phyloP scores from a whole-genome alignment of 2,797 vertebrate genomes.

The Megaceryle alcyon region DNA sequence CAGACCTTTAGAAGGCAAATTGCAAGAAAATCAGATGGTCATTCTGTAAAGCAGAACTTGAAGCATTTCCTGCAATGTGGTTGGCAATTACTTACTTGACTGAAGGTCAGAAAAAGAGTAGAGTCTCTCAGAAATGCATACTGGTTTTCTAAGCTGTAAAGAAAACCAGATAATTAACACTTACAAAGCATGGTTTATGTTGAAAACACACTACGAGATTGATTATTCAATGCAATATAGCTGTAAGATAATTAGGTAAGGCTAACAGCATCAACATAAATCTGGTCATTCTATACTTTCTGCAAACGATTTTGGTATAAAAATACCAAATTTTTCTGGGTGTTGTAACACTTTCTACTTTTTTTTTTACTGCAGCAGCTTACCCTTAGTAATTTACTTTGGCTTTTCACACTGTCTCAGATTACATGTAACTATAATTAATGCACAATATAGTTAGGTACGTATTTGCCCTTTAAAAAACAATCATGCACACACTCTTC shows the following conservation, averaged over 20 bases:
- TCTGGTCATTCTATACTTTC: not conserved
- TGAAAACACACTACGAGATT: not conserved
- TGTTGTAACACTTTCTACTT: not conserved
- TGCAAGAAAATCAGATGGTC: conserved; percentile 3
- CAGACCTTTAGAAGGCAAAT: not conserved
- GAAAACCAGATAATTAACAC: conserved; percentile 26
- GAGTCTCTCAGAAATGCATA: conserved; percentile 81
- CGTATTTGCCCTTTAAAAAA: not conserved
- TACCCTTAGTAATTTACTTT: not conserved
- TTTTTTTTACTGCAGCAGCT: not conserved
- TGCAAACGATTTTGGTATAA: not conserved
- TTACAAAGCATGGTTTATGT: not conserved
- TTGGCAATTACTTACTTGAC: conserved; percentile 86
- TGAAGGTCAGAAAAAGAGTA: conserved; percentile 89
- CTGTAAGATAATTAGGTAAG: not conserved
- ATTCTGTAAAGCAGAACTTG: not conserved
- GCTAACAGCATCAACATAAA: not conserved
- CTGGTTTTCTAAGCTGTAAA: conserved; percentile 80
- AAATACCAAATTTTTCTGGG: not conserved
- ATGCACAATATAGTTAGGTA: not conserved
- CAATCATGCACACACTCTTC: not conserved
- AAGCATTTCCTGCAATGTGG: not conserved
- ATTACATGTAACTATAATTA: not conserved
- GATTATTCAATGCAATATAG: not conserved
- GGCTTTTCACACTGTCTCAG: not conserved